These are phyloP conservation scores for Cyprinus carpio DNA, from an alignment of 2,113 vertebrate genomes.

Conservation along the genomic window DNA sequence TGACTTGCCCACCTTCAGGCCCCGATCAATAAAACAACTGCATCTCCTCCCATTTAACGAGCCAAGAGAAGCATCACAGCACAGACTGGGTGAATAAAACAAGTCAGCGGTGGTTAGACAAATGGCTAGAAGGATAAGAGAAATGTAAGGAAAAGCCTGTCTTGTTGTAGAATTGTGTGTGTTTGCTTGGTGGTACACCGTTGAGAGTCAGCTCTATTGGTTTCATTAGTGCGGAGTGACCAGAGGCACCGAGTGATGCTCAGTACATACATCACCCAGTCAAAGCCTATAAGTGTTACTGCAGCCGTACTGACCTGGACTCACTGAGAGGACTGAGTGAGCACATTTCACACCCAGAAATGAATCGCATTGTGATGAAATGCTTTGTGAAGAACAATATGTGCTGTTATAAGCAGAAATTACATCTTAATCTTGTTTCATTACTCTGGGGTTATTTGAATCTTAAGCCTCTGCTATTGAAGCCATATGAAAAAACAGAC, in stretches of 20 bases:
- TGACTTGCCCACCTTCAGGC: background rate
- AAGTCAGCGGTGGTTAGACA: background rate
- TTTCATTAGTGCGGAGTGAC: constrained; percentile 48
- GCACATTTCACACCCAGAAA: constrained; percentile 8
- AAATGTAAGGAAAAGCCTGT: background rate
- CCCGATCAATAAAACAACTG: constrained; percentile 20
- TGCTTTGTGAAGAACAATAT: background rate
- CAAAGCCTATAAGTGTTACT: constrained; percentile 8
- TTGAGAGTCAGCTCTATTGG: constrained; percentile 32
- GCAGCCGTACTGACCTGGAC: background rate
- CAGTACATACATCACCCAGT: constrained; percentile 41
- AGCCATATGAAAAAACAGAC: background rate
- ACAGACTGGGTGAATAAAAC: constrained; percentile 27
- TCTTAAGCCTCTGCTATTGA: constrained; percentile 31
- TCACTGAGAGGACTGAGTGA: background rate
- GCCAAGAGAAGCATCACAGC: background rate
- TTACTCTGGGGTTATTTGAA: background rate
- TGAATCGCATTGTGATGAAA: background rate
- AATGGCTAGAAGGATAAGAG: constrained; percentile 22
- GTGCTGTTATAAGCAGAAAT: background rate
- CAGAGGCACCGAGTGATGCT: constrained; percentile 17
- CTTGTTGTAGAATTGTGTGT: background rate
- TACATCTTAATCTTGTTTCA: background rate
- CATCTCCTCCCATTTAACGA: constrained; percentile 15
- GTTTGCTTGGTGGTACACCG: background rate